Evolutionary conservation across 2,113 vertebrate species (phyloP).

Genomic region (Sardina pilchardus): DNA sequence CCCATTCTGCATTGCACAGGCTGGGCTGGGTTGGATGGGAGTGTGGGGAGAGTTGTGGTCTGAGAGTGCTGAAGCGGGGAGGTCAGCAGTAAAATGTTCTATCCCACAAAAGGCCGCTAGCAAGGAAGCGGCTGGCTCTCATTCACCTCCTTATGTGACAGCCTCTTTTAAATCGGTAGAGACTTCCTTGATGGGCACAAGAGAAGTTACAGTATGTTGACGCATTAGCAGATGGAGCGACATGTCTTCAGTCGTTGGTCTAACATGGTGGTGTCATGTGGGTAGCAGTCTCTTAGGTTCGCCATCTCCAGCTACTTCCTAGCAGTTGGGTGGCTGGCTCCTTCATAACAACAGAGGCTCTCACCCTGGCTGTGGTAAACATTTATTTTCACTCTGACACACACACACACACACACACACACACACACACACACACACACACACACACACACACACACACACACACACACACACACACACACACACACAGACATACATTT

Average conservation of each 20-base stretch:
- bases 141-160: not conserved
- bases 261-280: not conserved
- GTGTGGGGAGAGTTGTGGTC: not conserved
- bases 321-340: not conserved
- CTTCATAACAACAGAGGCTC: not conserved
- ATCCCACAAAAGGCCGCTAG: not conserved
- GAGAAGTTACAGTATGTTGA: not conserved
- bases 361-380: not conserved
- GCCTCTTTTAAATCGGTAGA: not conserved
- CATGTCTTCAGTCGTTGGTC: not conserved
- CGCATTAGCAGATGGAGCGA: not conserved
- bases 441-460: not conserved
- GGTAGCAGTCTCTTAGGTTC: not conserved
- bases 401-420: not conserved
- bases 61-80: not conserved
- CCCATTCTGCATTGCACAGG: not conserved
- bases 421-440: not conserved
- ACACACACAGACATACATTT: not conserved
- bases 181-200: not conserved
- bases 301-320: too few relatives aligned
- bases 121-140: not conserved
- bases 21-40: not conserved
- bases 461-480: not conserved
- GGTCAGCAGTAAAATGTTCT: not conserved
- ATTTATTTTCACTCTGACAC: not conserved